Evolutionary conservation across 2,797 vertebrate genomes (phyloP).

Genomic region (Cheirogaleus major): DNA sequence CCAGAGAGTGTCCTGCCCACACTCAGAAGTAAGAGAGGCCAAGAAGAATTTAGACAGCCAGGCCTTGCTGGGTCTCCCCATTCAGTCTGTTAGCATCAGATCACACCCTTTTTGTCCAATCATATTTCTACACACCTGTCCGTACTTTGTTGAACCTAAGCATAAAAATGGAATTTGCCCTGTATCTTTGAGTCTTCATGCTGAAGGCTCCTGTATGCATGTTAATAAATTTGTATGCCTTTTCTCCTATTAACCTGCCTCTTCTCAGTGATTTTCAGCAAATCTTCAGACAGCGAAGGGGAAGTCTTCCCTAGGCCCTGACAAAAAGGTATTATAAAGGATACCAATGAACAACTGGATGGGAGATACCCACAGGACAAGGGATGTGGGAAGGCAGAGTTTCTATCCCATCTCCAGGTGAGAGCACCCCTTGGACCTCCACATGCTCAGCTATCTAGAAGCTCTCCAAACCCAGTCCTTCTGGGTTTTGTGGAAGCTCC

Average conservation of each 20-base stretch:
- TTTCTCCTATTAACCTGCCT: background rate
- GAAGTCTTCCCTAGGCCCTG: background rate
- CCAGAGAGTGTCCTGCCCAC: background rate
- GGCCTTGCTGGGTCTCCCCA: background rate
- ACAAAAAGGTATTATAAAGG: background rate
- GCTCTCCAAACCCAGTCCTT: background rate
- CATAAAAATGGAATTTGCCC: background rate
- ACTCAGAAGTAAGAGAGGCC: background rate
- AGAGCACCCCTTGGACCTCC: background rate
- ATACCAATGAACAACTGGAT: background rate
- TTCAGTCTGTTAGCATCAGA: background rate
- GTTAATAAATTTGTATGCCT: background rate
- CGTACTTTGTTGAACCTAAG: background rate
- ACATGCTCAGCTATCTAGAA: background rate
- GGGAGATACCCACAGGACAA: background rate
- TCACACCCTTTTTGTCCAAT: background rate
- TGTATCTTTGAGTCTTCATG: background rate
- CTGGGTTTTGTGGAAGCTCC: background rate
- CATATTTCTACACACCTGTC: background rate
- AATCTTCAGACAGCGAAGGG: background rate
- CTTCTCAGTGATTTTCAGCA: background rate
- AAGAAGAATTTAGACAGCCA: background rate
- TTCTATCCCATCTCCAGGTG: background rate
- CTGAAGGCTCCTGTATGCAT: background rate
- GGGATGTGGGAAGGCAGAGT: fast-evolving